Base-by-base conservation (phyloP, 2,888 invertebrate genomes). In the Mechanitis messenoides region DNA sequence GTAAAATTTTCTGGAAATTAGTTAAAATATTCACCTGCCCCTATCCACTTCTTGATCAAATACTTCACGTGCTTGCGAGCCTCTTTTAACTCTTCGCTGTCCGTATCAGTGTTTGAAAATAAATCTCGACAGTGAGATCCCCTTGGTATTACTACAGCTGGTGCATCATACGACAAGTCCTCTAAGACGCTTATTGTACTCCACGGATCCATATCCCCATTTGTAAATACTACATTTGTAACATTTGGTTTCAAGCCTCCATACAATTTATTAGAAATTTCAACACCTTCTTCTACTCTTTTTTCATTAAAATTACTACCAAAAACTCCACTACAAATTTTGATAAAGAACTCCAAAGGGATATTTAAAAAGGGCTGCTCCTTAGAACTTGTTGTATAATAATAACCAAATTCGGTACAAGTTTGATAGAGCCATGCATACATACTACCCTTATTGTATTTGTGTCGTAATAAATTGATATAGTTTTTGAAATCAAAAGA, bases 351-450 rank as follows among this genome's bases (percentile, higher is more conserved):
- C 2, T 85, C 81, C 2, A 91, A 63, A 0, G 85, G 81, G 60
- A 91, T 72, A 31, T 85, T 76, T 2, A 91, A 91, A 77, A 94
- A 95, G 0, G 93, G 92, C 28, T 92, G 91, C 1, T 85, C 78
- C 3, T 80, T 72, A 0, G 91, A 91, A 65, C 90, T 90, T 0
- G 93, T 91, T 0, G 93, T 93, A 77, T 94, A 94, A 75, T 90
- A 95, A 75, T 92, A 95, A 38, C 95, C 94, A 74, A 93, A 95
- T 81, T 95, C 95, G 3, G 93, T 93, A 79, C 95, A 95, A 0
- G 94, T 94, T 80, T 95, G 95, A 75, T 94, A 94, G 1, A 83
- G 84, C 95, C 95, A 95, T 11, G 84, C 73, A 2, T 73, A 69
- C n/a, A 31, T 68, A 3, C 72, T 62, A 56, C 72, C 76, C 56